Base-by-base conservation (phyloP, 2,113 vertebrate species). In the Stomatorhinus ivindoensis region DNA sequence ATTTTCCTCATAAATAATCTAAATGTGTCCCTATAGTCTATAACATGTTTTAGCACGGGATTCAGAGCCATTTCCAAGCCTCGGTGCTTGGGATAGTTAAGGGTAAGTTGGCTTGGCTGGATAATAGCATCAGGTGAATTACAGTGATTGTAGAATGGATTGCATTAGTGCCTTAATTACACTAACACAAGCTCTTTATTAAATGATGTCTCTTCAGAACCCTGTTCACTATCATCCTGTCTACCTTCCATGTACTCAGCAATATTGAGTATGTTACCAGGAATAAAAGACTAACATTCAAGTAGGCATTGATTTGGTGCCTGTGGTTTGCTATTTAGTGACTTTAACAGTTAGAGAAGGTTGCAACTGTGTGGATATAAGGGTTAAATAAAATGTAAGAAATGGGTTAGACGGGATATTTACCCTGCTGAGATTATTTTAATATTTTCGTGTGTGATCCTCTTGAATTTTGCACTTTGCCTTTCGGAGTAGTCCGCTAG, bases 401-500 rank as follows among this genome's bases (percentile, higher is more conserved):
- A 86, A 51, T 31, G 42, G 87, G 44, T 88, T 88, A 46, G 8
- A 13, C 2, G 6, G 55, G 4, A 39, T 65, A 21, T 46, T 61
- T 61, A 65, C 42, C 42, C 42, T 69, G 3, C 87, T 65, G 35
- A 69, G 55, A 61, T 61, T 88, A 61, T 88, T 44, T 42, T 46
- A 46, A 50, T 51, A 11, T 86, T 86, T 88, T 88, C 69, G 35
- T 24, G 10, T 88, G 3, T 88, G 69, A 88, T 88, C 87, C 55
- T 35, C 87, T 88, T 58, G 8, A 65, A 50, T 46, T 61, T 88
- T 65, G 21, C 87, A 88, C 39, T 61, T 65, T 46, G 13, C 17
- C 2, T 61, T 87, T 61, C 15, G 7, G 39, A 35, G 53, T 27
- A 48, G 35, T 55, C 10, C 0, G 1, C 19, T 87, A 21, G 61